Evolutionary conservation across 2,888 invertebrate genomes (phyloP), one percentile per base, ranked within the genome.

Genomic region (Drosophila helvetica): DNA sequence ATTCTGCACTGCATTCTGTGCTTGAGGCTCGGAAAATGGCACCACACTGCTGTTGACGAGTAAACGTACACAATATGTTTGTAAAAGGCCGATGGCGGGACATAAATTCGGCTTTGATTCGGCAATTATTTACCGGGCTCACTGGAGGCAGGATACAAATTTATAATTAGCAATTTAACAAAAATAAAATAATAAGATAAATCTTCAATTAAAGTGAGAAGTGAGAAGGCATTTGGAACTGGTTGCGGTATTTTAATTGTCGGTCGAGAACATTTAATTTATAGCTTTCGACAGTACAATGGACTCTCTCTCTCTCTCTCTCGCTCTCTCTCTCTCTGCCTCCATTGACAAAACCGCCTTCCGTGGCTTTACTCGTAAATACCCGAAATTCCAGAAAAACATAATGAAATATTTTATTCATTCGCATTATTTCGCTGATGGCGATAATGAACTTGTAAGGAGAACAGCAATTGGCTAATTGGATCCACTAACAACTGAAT

Each of bases 371-470:
- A 17, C 58, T 17, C 38, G 15, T 42, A 47, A 53, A 59, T 27
- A 53, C 59, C 48, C 8, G 3, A 53, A 53, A 47, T 42, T 10
- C 15, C 6, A 15, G 9, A 46, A 58, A 48, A 42, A 63, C 38
- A 53, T 47, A 53, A 53, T 30, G 56, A 19, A 47, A 38, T 62
- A 33, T 56, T 25, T 64, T 50, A 47, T 55, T 64, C 43, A 54
- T 42, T 42, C 38, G 52, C 62, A 33, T 30, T 47, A 12, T 18
- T 56, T n/a, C 25, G 46, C 42, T 65, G 56, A 56, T 54, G 30
- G 56, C 55, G 77, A 64, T 81, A 74, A 79, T 86, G 79, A 81
- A 83, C 84, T 78, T 82, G 79, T 64, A 67, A 74, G 51, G 38
- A 56, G n/a, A 47, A 51, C 70, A 70, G 22, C 33, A 67, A 62